phyloP scores from a whole-genome alignment of 2,113 vertebrate genomes.

The Tympanuchus pallidicinctus region DNA sequence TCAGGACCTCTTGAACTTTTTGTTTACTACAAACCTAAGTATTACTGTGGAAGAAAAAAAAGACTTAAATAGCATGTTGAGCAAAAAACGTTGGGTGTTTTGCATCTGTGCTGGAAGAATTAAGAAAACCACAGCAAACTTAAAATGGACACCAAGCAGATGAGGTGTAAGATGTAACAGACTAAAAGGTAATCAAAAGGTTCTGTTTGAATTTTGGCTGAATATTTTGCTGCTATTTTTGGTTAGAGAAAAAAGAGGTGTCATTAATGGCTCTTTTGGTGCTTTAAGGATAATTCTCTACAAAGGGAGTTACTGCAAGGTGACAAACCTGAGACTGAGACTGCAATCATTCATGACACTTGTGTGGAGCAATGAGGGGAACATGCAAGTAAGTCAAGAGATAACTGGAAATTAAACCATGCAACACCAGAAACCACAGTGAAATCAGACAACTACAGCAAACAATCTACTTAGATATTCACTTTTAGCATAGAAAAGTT shows the following conservation, averaged over 20 bases:
- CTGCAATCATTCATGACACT: not conserved
- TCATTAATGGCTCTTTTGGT: not conserved
- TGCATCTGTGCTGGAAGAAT: not conserved
- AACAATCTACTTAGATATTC: accelerated
- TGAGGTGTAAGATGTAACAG: not conserved
- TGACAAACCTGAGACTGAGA: not conserved
- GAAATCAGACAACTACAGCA: not conserved
- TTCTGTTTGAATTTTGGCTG: not conserved
- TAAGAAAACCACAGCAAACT: not conserved
- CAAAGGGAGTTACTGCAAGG: not conserved
- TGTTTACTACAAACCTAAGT: too few species aligned
- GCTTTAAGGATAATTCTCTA: not conserved
- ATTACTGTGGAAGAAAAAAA: not conserved
- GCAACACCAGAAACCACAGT: not conserved
- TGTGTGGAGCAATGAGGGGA: not conserved
- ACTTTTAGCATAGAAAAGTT: not conserved
- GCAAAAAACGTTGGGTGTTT: not conserved
- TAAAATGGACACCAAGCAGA: not conserved
- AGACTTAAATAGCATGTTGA: not conserved
- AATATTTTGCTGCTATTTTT: slow-evolving; percentile 11
- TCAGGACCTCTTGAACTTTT: too few species aligned
- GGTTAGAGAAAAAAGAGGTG: not conserved
- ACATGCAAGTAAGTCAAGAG: not conserved
- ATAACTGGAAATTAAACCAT: not conserved
- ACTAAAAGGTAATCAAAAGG: not conserved